These are phyloP conservation scores for Callorhinus ursinus DNA, from an alignment of 2,113 vertebrate genomes.

Conservation along the genomic window DNA sequence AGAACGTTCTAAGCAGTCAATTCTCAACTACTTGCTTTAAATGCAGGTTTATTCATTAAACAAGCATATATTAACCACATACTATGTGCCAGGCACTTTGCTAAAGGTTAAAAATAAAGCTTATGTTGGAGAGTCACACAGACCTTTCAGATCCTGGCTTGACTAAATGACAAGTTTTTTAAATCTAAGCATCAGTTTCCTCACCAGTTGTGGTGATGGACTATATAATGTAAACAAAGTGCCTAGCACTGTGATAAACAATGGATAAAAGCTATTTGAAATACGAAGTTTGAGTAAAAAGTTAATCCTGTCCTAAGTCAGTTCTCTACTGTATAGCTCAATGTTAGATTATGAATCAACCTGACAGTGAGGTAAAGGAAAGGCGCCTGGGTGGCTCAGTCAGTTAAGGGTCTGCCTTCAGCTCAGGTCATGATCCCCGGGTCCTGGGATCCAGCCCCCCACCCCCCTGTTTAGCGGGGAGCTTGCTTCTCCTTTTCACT, in stretches of 20 bases:
- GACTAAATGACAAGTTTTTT: not conserved
- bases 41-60: not conserved
- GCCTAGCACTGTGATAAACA: not conserved
- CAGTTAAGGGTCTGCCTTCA: not conserved
- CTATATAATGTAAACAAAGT: not conserved
- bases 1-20: not conserved
- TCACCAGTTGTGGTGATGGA: not conserved
- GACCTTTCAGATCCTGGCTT: not conserved
- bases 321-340: not conserved
- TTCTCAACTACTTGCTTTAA: conserved; percentile 30
- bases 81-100: not conserved
- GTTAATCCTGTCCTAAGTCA: not conserved
- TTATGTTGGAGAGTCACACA: not conserved
- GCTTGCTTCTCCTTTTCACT: not conserved
- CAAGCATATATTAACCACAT: not conserved
- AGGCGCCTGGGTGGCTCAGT: not conserved
- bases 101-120: not conserved
- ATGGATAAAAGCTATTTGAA: not conserved
- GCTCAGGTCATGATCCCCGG: not conserved
- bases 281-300: not conserved
- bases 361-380: not conserved
- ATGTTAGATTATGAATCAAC: not conserved
- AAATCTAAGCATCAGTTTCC: not conserved
- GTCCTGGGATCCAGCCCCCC: not conserved
- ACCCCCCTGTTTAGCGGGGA: not conserved